Evolutionary conservation across 2,797 vertebrate genomes (phyloP).

Genomic region (Peromyscus aztecus): DNA sequence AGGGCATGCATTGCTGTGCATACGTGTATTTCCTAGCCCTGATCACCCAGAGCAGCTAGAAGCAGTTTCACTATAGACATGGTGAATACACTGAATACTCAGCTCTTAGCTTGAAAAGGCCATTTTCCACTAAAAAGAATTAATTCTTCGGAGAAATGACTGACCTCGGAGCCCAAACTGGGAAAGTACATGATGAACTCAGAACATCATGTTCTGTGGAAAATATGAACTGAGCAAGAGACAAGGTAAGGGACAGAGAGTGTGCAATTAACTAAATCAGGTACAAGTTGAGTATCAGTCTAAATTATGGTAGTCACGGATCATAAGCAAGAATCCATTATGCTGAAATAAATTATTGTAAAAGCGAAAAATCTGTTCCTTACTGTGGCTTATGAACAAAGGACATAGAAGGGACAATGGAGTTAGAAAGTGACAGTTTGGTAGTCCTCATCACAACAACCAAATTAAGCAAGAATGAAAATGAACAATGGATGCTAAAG

Average conservation of each 20-base stretch:
- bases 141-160: conserved; percentile 13
- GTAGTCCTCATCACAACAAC: neutral
- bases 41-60: neutral
- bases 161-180: neutral
- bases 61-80: neutral
- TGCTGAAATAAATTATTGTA: conserved; percentile 21
- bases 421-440: conserved; percentile 26
- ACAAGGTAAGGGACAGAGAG: neutral
- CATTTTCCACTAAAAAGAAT: conserved; percentile 13
- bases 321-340: neutral
- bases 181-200: neutral
- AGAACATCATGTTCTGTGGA: conserved; percentile 18
- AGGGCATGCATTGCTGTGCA: neutral
- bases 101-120: conserved; percentile 5
- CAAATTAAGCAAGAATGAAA: neutral
- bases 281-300: neutral
- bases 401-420: neutral
- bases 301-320: neutral
- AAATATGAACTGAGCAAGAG: conserved; percentile 47
- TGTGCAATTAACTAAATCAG: conserved; percentile 6
- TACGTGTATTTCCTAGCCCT: neutral
- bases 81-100: neutral
- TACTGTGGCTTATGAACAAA: neutral
- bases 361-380: neutral
- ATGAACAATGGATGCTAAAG: neutral